Base-by-base conservation (phyloP, 2,888 invertebrate species). In the Carpatolechia fugitivella region DNA sequence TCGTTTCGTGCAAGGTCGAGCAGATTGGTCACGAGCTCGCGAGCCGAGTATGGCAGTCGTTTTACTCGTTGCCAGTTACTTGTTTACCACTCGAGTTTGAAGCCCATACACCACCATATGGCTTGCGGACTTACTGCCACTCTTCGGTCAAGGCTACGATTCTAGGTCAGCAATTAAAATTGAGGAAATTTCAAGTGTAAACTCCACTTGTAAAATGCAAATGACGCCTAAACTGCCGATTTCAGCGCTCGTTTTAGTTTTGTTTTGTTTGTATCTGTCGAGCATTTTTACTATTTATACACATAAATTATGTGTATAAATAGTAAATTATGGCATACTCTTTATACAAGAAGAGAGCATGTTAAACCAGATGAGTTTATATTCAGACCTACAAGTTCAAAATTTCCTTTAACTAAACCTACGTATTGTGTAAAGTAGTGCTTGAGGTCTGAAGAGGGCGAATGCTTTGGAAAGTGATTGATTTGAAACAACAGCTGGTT, bases 71-170 rank as follows among this genome's bases (percentile, higher is more conserved):
- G 18, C 40, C 8, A 41, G 40, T n/a, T 30, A 36, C 10, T 35
- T 53, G 8, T n/a, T 44, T 24, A 48, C 41, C 65, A 71, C 70
- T 66, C 66, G 63, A 72, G 71, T 72, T 64, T 38, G 69, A 70
- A 71, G 76, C 70, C 69, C 65, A 62, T 65, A 69, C 60, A 63
- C 49, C 65, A 65, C 80, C 81, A 82, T 82, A 82, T 81, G 50
- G 57, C 36, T 44, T 36, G 36, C 54, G 77, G 69, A 18, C 46
- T 46, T 33, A 35, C 35, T 56, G 58, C 62, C 52, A 58, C 62
- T 55, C 41, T 5, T 70, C 66, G 79, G 83, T 84, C 85, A 84
- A 82, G 85, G 85, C 69, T 76, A 68, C 31, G 46, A 41, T 58
- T 55, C 57, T 56, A 52, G 58, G 59, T 63, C 67, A 58, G 14